phyloP scores from a whole-genome alignment of 2,888 invertebrate genomes.

The Phymatocera aterrima region DNA sequence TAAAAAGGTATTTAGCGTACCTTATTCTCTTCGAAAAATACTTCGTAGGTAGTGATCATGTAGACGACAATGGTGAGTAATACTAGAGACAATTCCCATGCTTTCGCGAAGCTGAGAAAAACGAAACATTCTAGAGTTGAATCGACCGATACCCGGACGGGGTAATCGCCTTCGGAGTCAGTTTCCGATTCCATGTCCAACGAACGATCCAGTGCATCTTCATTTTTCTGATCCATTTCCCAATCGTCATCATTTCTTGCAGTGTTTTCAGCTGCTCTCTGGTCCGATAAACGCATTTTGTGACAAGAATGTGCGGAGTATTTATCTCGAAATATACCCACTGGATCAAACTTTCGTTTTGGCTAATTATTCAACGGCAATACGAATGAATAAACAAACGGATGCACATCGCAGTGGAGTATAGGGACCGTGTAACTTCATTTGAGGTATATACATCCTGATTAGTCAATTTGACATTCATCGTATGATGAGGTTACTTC shows the following conservation, averaged over 20 bases:
- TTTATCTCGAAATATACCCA: not conserved
- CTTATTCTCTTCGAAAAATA: conserved; percentile 17
- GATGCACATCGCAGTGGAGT: not conserved
- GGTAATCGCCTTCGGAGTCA: conserved; percentile 28
- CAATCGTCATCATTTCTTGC: not conserved
- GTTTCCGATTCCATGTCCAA: not conserved
- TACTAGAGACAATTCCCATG: conserved; percentile 17
- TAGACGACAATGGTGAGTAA: conserved; percentile 20
- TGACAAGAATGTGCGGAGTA: not conserved
- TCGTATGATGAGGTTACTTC: not conserved
- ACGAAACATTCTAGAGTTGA: conserved; percentile 32
- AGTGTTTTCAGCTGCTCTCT: too few relatives aligned
- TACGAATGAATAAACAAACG: not conserved
- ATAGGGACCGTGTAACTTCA: not conserved
- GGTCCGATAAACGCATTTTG: conserved; percentile 3
- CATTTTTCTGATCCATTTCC: not conserved
- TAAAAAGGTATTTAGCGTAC: not conserved
- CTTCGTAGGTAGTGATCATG: conserved; percentile 29
- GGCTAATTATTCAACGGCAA: not conserved
- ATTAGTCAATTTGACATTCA: conserved; percentile 6
- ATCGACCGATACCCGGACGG: conserved; percentile 26
- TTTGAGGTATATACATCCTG: not conserved
- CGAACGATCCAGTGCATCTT: not conserved
- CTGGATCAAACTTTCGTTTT: not conserved
- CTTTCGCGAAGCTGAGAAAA: conserved; percentile 28